Evolutionary conservation across 2,888 invertebrate genomes (phyloP).

Genomic region (Pseudanteris insignis): DNA sequence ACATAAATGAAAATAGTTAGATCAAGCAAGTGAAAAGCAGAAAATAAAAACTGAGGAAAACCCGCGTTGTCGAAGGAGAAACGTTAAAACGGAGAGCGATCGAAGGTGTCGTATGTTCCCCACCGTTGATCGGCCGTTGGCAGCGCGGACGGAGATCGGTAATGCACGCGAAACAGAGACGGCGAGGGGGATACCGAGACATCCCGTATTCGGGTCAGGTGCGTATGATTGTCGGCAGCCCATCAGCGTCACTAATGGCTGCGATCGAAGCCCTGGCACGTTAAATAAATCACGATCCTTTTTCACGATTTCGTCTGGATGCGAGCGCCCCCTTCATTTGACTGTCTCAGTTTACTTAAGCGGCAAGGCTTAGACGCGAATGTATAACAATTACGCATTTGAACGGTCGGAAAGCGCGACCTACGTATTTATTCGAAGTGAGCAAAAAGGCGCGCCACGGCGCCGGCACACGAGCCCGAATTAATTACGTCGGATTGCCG

Average conservation of each 20-base stretch:
- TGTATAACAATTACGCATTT: conserved; percentile 23
- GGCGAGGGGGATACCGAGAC: conserved; percentile 23
- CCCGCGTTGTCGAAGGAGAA: no score
- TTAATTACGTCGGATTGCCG: conserved; percentile 25
- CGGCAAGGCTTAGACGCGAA: conserved; percentile 19
- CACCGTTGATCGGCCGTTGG: no score
- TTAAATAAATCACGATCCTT: conserved; percentile 57
- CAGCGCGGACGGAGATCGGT: conserved; percentile 41
- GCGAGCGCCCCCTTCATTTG: conserved; percentile 35
- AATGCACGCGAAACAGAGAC: conserved; percentile 36
- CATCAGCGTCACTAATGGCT: conserved; percentile 55
- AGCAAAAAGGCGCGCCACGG: conserved; percentile 18
- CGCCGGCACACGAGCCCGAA: conserved; percentile 16
- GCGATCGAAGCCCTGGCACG: conserved; percentile 42
- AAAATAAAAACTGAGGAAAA: no score
- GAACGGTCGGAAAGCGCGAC: conserved; percentile 4
- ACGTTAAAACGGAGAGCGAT: no score
- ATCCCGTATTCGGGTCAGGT: conserved; percentile 55
- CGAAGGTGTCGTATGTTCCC: no score
- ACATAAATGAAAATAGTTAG: no score
- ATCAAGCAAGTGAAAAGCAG: no score
- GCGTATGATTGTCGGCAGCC: conserved; percentile 57
- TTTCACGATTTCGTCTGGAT: conserved; percentile 58
- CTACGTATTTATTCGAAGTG: conserved; percentile 10
- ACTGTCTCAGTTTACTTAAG: conserved; percentile 17